A percentile compares a stretch with the other conserved stretches of the same genome.
phyloP scores from a whole-genome alignment of 2,888 invertebrate species.

The Smittia aterrima region DNA sequence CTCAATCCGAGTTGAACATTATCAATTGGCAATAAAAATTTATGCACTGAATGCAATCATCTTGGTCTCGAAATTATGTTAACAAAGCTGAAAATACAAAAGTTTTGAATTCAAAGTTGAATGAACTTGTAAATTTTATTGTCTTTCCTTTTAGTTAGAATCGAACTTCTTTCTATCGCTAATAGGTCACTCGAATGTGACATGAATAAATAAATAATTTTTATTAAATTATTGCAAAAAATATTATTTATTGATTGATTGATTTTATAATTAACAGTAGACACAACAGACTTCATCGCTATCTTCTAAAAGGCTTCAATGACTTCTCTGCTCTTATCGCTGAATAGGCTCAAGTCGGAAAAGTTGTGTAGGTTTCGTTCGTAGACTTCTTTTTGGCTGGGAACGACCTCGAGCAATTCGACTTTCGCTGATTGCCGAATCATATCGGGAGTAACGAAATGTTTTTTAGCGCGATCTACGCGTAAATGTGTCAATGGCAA shows the following conservation, averaged over 20 bases:
- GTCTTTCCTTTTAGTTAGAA: no score
- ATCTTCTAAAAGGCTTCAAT: neutral
- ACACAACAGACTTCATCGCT: neutral
- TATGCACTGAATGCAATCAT: no score
- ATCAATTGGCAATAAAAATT: no score
- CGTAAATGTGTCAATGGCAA: constrained; percentile 13
- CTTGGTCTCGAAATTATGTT: no score
- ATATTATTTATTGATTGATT: no score
- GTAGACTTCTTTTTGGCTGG: neutral
- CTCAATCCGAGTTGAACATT: no score
- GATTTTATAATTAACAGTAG: neutral
- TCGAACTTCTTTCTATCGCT: no score
- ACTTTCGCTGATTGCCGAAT: neutral
- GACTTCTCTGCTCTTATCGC: constrained; percentile 9
- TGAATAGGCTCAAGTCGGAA: neutral
- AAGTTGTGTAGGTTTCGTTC: constrained; percentile 6
- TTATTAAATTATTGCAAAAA: neutral
- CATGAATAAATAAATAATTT: neutral
- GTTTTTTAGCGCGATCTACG: neutral
- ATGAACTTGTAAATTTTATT: no score
- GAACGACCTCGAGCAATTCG: neutral
- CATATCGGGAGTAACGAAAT: neutral
- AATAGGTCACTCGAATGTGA: neutral
- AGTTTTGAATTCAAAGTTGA: no score
- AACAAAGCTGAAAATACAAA: neutral